Percentiles rank a stretch among this genome's conserved stretches.
These are phyloP conservation scores for Aphodius sticticus DNA, from an alignment of 2,888 invertebrate species.

Conservation along the genomic window DNA sequence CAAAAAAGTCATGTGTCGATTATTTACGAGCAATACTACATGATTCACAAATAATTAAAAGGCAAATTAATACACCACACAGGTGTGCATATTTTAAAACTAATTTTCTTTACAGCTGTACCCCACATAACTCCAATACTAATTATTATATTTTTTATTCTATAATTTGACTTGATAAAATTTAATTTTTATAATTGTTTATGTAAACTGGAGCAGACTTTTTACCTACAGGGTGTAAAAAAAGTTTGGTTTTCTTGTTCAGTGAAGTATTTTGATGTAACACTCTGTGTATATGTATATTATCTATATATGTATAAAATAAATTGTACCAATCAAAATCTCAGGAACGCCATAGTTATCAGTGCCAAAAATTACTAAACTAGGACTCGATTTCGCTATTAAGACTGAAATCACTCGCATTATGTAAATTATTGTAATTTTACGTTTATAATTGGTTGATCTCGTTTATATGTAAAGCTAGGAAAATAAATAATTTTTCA, in stretches of 20 bases:
- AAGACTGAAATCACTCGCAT: not conserved
- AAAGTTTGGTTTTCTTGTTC: not conserved
- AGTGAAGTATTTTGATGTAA: not conserved
- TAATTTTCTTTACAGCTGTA: too few species aligned
- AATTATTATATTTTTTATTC: too few species aligned
- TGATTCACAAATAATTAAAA: too few species aligned
- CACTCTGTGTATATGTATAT: not conserved
- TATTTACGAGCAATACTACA: too few species aligned
- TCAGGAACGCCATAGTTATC: not conserved
- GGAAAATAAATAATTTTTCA: not conserved
- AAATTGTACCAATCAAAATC: not conserved
- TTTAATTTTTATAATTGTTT: not conserved
- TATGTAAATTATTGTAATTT: not conserved
- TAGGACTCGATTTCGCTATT: not conserved
- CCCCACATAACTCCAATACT: too few species aligned
- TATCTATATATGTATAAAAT: not conserved
- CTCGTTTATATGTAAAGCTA: not conserved
- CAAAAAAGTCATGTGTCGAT: too few species aligned
- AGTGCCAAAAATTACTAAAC: not conserved
- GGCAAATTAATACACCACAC: too few species aligned
- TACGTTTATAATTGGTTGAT: constrained; percentile 12
- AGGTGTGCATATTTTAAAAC: too few species aligned
- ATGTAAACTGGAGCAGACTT: not conserved
- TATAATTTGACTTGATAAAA: not conserved
- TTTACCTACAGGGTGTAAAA: not conserved